Percentiles rank a stretch among this genome's conserved stretches.
phyloP scores from a whole-genome alignment of 2,888 invertebrate genomes.

The Cryptocephalus primarius region DNA sequence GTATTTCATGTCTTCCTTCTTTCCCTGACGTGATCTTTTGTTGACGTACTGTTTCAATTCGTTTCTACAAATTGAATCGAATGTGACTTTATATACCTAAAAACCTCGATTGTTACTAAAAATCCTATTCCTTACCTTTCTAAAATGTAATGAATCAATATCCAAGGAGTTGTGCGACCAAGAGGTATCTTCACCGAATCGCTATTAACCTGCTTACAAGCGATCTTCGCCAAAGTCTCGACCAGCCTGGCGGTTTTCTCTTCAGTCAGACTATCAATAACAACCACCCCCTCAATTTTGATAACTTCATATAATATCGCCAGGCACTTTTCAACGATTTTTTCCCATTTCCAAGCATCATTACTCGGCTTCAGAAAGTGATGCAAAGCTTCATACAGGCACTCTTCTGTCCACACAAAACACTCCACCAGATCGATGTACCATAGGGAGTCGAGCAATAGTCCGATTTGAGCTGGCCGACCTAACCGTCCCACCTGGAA shows the following conservation, averaged over 20 bases:
- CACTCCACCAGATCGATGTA: conserved; percentile 42
- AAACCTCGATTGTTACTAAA: not conserved
- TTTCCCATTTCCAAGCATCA: conserved; percentile 35
- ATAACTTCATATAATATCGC: conserved; percentile 41
- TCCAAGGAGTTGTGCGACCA: conserved; percentile 69
- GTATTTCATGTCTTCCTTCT: conserved; percentile 21
- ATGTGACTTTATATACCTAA: no score
- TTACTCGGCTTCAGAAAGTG: conserved; percentile 38
- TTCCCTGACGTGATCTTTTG: conserved; percentile 29
- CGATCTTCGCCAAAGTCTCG: conserved; percentile 60
- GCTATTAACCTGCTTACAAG: conserved; percentile 67
- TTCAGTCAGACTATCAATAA: conserved; percentile 42
- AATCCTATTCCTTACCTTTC: conserved; percentile 36
- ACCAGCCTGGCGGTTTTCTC: conserved; percentile 55
- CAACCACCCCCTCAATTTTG: conserved; percentile 41
- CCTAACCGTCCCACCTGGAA: conserved; percentile 42
- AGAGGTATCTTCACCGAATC: conserved; percentile 58
- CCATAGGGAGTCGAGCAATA: conserved; percentile 41
- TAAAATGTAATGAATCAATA: conserved; percentile 69
- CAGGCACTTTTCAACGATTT: conserved; percentile 35
- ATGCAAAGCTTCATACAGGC: conserved; percentile 60
- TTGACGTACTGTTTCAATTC: conserved; percentile 56
- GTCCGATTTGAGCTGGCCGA: conserved; percentile 40
- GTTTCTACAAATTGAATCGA: conserved; percentile 35
- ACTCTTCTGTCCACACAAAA: conserved; percentile 66